Evolutionary conservation across 2,113 vertebrate species (phyloP).

Genomic region (Malurus elegans): DNA sequence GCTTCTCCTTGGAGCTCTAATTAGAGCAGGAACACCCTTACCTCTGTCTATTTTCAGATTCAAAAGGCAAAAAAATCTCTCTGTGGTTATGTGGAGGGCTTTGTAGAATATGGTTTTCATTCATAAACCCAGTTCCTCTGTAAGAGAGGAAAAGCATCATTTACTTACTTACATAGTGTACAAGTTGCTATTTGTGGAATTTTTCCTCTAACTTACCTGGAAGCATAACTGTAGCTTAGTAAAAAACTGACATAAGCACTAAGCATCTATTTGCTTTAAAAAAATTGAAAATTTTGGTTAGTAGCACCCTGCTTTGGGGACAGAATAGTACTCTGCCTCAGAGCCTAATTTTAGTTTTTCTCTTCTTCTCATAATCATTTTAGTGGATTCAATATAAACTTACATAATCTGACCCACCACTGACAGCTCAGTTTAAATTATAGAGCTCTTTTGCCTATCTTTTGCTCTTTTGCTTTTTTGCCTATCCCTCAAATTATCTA

Average conservation of each 20-base stretch:
- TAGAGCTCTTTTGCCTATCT: not conserved
- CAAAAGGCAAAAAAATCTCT: not conserved
- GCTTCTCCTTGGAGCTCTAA: not conserved
- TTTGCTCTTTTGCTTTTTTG: too few relatives aligned
- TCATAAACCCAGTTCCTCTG: not conserved
- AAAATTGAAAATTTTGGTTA: not conserved
- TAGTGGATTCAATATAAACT: not conserved
- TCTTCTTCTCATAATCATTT: not conserved
- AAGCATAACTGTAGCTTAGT: not conserved
- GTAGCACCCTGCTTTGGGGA: not conserved
- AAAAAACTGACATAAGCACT: not conserved
- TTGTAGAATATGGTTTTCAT: not conserved
- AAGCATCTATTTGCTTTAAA: not conserved
- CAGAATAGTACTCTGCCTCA: not conserved
- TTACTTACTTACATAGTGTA: rapidly evolving
- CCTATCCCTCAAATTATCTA: not conserved
- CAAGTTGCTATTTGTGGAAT: not conserved
- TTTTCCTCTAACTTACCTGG: not conserved
- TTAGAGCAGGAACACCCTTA: not conserved
- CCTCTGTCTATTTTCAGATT: not conserved
- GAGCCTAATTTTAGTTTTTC: not conserved
- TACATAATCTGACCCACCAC: not conserved
- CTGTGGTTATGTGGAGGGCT: not conserved
- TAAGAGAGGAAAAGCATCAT: not conserved
- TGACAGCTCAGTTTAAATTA: not conserved